A percentile compares a stretch with the other conserved stretches of the same genome.
These are phyloP conservation scores for Tachycineta bicolor DNA, from an alignment of 2,113 vertebrate species.

Conservation along the genomic window DNA sequence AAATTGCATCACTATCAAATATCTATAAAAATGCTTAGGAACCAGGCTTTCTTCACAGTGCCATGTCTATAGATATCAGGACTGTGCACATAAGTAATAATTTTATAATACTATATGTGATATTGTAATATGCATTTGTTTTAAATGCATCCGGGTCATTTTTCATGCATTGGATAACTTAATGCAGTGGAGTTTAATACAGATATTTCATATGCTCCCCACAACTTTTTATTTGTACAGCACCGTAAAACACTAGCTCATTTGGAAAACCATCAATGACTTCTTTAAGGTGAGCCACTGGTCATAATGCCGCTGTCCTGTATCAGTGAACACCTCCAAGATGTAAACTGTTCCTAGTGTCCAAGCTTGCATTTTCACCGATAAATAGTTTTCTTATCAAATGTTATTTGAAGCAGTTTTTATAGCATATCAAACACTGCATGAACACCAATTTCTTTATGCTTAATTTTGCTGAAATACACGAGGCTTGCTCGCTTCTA, in stretches of 20 bases:
- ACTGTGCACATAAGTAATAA: conserved; percentile 78
- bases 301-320: conserved; percentile 32
- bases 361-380: conserved; percentile 71
- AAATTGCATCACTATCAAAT: conserved; percentile 67
- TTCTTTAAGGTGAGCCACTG: conserved; percentile 32
- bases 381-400: conserved; percentile 72
- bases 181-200: conserved; percentile 75
- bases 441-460: conserved; percentile 62
- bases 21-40: conserved; percentile 67
- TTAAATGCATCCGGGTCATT: conserved; percentile 76
- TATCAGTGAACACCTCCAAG: conserved; percentile 37
- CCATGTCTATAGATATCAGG: conserved; percentile 70
- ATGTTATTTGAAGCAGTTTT: conserved; percentile 59
- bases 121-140: conserved; percentile 79
- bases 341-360: conserved; percentile 60
- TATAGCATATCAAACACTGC: conserved; percentile 67
- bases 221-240: conserved; percentile 77
- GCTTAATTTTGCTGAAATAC: conserved; percentile 61
- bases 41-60: conserved; percentile 68
- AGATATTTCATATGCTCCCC: conserved; percentile 71
- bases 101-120: conserved; percentile 75
- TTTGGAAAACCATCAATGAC: conserved; percentile 30
- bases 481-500: background rate
- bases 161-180: conserved; percentile 75
- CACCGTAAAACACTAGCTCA: conserved; percentile 47